phyloP scores from a whole-genome alignment of 2,113 vertebrate genomes.

The Tauraco erythrolophus region DNA sequence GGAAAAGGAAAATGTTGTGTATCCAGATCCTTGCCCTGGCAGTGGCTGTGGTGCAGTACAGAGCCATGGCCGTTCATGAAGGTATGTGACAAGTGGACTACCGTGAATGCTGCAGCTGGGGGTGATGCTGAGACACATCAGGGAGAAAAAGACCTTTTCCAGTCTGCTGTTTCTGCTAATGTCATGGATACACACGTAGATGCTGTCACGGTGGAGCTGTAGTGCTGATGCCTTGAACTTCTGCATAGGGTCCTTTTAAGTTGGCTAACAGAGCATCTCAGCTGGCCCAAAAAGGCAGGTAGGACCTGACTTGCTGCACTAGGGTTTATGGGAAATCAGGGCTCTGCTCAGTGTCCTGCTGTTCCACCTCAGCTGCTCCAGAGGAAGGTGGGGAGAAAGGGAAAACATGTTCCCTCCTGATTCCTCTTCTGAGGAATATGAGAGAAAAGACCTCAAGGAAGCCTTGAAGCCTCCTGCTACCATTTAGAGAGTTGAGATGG shows the following conservation, averaged over 20 bases:
- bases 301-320: neutral
- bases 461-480: neutral
- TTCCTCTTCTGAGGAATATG: neutral
- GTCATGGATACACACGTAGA: no score
- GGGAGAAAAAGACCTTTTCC: neutral
- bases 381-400: neutral
- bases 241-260: rapidly evolving
- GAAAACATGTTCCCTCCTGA: neutral
- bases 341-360: neutral
- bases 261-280: neutral
- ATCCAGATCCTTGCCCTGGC: neutral
- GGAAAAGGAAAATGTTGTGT: neutral
- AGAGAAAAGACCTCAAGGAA: neutral
- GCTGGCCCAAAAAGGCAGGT: neutral
- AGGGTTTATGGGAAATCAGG: neutral
- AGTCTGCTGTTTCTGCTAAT: neutral
- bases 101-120: neutral
- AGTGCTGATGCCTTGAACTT: neutral
- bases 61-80: neutral
- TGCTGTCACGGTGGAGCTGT: no score
- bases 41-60: neutral
- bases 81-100: neutral
- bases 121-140: neutral
- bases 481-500: rapidly evolving
- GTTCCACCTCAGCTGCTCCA: neutral